phyloP scores from a whole-genome alignment of 2,797 vertebrate genomes.

The Onychomys arenicola region DNA sequence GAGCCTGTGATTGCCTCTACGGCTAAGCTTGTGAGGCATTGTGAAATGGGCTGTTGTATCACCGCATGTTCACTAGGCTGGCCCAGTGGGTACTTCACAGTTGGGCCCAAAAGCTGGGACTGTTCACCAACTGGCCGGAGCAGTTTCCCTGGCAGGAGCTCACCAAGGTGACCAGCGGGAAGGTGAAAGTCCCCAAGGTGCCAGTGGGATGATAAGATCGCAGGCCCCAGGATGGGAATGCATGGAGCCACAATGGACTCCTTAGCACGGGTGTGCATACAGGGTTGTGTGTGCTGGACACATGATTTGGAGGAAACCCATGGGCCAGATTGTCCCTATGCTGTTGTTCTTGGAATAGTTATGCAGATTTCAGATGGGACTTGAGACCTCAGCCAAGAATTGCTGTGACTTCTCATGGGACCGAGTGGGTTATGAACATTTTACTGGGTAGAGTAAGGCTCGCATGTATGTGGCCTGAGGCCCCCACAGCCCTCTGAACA shows the following conservation, averaged over 20 bases:
- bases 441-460: neutral
- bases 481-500: neutral
- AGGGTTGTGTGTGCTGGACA: neutral
- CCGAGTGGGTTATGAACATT: neutral
- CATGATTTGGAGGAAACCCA: neutral
- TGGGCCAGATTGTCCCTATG: neutral
- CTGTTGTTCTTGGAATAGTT: neutral
- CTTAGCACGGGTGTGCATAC: neutral
- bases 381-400: neutral
- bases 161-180: neutral
- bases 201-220: rapidly evolving
- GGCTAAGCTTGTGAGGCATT: too few species aligned
- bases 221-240: neutral
- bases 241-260: neutral
- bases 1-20: neutral
- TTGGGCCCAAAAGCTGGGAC: too few species aligned
- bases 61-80: too few species aligned
- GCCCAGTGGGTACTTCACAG: neutral
- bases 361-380: neutral
- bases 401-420: neutral
- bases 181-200: neutral
- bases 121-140: neutral
- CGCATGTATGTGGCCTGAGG: neutral
- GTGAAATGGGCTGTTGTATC: rapidly evolving
- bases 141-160: neutral